Evolutionary conservation across 2,797 vertebrate species (phyloP).

Genomic region (Sebastes matsubarae): DNA sequence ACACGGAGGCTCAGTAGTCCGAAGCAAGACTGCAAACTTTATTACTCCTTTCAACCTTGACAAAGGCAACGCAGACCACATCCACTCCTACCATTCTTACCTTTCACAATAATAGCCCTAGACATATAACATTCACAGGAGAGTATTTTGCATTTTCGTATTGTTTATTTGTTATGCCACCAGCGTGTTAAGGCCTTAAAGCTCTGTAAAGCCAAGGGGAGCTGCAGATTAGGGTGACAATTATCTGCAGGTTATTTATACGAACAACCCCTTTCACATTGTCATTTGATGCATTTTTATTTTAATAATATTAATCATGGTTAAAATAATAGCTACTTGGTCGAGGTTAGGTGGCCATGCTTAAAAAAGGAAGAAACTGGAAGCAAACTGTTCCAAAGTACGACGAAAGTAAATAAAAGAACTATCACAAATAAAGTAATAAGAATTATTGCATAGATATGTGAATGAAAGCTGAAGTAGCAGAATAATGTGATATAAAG

Average conservation of each 20-base stretch:
- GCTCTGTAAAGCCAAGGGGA: neutral
- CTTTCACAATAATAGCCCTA: too few relatives aligned
- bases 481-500: neutral
- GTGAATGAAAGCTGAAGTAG: neutral
- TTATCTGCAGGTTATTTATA: neutral
- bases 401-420: neutral
- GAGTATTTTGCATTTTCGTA: too few relatives aligned
- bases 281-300: neutral
- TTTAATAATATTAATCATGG: neutral
- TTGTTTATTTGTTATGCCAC: too few relatives aligned
- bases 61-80: too few relatives aligned
- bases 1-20: too few relatives aligned
- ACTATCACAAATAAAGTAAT: neutral
- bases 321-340: neutral
- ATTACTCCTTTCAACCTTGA: too few relatives aligned
- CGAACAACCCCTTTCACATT: accelerated
- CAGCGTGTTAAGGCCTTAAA: too few relatives aligned
- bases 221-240: neutral
- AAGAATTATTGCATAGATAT: neutral
- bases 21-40: too few relatives aligned
- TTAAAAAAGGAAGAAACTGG: neutral
- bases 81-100: too few relatives aligned
- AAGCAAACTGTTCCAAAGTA: neutral
- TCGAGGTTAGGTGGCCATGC: neutral
- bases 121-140: too few relatives aligned